Percentiles rank a stretch among this genome's conserved stretches.
phyloP scores from a whole-genome alignment of 2,888 invertebrate species.

The Eledone cirrhosa region DNA sequence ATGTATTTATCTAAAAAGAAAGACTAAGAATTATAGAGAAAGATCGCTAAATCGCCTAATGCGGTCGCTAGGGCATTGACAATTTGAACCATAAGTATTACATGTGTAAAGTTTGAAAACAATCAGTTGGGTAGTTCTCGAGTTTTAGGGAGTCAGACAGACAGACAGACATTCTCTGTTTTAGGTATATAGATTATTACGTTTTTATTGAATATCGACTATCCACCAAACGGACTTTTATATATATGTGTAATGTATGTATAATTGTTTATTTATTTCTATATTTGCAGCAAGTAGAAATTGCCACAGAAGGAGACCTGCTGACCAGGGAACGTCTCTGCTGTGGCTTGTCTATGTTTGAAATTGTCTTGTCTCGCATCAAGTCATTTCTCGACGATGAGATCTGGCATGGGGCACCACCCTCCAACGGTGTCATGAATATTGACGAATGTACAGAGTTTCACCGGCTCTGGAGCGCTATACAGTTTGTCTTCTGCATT shows the following conservation, averaged over 20 bases:
- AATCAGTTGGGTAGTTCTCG: no score
- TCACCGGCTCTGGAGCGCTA: slow-evolving; percentile 92
- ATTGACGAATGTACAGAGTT: slow-evolving; percentile 97
- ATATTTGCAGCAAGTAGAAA: slow-evolving; percentile 83
- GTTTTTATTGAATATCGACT: no score
- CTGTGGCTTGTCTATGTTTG: slow-evolving; percentile 96
- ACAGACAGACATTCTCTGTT: no score
- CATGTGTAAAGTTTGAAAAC: no score
- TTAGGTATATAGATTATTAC: no score
- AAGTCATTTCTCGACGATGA: slow-evolving; percentile 77
- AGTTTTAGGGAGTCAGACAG: no score
- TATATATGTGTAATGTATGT: not conserved
- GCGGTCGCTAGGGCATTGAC: no score
- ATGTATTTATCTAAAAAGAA: no score
- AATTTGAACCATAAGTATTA: no score
- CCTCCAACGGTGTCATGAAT: slow-evolving; percentile 92
- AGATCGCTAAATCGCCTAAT: no score
- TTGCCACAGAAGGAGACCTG: slow-evolving; percentile 93
- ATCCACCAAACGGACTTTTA: not conserved
- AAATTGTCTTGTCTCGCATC: slow-evolving; percentile 88
- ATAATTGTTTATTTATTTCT: not conserved
- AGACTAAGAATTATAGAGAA: no score
- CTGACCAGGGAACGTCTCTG: slow-evolving; percentile 95
- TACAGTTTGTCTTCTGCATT: slow-evolving; percentile 97
- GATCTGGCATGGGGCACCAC: slow-evolving; percentile 84